Percentiles rank a stretch among this genome's conserved stretches.
Conservation (phyloP, 2,888 invertebrate species). For the Volucella inanis region DNA sequence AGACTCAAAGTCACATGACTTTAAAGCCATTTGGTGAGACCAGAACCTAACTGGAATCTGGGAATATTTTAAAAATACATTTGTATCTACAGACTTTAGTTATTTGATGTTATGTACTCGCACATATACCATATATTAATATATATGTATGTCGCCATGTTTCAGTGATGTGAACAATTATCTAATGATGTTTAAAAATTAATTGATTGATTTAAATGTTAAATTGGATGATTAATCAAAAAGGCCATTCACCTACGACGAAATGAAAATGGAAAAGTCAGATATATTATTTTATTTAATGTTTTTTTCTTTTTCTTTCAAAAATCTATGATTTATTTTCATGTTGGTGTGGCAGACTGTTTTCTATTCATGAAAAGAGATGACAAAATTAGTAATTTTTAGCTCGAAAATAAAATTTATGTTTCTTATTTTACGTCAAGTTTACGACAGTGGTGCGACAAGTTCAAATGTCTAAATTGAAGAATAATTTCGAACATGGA, state of each 20-base stretch:
- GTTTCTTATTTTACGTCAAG: conserved; percentile 31
- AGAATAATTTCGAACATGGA: not conserved
- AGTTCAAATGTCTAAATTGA: conserved; percentile 63
- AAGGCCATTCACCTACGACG: not conserved
- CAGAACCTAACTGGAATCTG: too few relatives aligned
- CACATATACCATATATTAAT: too few relatives aligned
- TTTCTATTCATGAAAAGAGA: not conserved
- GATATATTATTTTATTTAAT: conserved; percentile 14
- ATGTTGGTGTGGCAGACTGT: conserved; percentile 8
- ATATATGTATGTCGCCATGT: conserved; percentile 7
- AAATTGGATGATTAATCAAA: conserved; percentile 66
- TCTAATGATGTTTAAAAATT: conserved; percentile 61
- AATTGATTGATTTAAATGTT: conserved; percentile 70
- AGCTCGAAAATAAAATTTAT: conserved; percentile 48
- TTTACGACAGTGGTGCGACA: conserved; percentile 47
- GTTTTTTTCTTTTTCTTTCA: conserved; percentile 13
- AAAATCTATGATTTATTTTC: conserved; percentile 52
- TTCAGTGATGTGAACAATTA: conserved; percentile 64
- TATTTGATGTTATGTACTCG: not conserved
- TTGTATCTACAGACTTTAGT: conserved; percentile 7
- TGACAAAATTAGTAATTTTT: too few relatives aligned
- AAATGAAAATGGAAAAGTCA: conserved; percentile 27
- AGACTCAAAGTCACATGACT: conserved; percentile 12
- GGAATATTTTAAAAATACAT: not conserved
- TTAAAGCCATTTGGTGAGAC: too few relatives aligned